Percentiles rank a stretch among this genome's conserved stretches.
Evolutionary conservation across 2,113 vertebrate species (phyloP).

Genomic region (Rhodinocichla rosea): DNA sequence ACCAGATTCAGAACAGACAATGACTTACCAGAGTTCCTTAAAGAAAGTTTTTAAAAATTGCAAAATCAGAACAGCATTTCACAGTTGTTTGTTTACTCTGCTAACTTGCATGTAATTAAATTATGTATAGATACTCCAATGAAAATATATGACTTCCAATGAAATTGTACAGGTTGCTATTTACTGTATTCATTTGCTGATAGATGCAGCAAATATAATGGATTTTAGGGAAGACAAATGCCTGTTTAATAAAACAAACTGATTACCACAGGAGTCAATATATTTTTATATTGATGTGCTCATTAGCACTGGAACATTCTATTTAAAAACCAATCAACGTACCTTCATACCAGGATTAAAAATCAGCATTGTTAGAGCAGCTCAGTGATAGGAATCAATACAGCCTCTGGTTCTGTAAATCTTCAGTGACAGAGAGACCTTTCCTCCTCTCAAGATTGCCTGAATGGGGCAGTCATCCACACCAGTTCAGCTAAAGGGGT

Average conservation of each 20-base stretch:
- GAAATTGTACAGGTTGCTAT: constrained; percentile 8
- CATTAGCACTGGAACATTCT: constrained; percentile 51
- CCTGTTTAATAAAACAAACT: constrained; percentile 61
- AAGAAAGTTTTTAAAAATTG: not conserved
- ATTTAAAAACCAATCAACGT: constrained; percentile 48
- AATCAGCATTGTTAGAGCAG: constrained; percentile 33
- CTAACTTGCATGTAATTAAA: constrained; percentile 25
- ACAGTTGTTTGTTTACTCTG: not conserved
- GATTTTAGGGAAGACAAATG: constrained; percentile 33
- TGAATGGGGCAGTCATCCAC: not conserved
- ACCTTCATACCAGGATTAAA: constrained; percentile 36
- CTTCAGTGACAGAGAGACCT: not conserved
- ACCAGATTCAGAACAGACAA: not conserved
- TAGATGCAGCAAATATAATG: constrained; percentile 5
- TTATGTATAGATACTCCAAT: constrained; percentile 4
- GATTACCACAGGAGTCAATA: constrained; percentile 34
- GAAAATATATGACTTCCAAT: constrained; percentile 46
- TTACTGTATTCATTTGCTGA: constrained; percentile 2
- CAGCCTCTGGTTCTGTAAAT: constrained; percentile 4
- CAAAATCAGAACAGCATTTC: not conserved
- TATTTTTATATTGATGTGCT: constrained; percentile 47
- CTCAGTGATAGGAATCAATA: not conserved
- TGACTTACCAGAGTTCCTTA: not conserved
- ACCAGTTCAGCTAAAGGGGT: not conserved
- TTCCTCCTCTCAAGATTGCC: not conserved